Conservation (phyloP, 2,113 vertebrate genomes). For the Toxotes jaculatrix region DNA sequence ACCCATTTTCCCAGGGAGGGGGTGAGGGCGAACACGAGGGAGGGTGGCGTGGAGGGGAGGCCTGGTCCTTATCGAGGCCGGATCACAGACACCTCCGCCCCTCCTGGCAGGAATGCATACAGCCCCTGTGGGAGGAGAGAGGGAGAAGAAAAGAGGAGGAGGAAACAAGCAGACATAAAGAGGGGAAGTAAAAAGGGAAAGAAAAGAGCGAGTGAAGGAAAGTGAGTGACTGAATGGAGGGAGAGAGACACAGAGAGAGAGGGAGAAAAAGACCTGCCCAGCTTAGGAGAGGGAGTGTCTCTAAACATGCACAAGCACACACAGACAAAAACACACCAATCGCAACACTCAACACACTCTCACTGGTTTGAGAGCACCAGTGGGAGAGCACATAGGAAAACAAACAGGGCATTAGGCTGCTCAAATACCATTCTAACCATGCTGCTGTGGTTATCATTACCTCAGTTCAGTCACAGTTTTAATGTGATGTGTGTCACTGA, state of each 20-base stretch:
- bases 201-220: slow-evolving; percentile 70
- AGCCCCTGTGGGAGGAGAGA: slow-evolving; percentile 68
- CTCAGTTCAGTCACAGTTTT: slow-evolving; percentile 45
- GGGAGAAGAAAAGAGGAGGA: slow-evolving; percentile 66
- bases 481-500: slow-evolving; percentile 41
- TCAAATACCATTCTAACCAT: slow-evolving; percentile 65
- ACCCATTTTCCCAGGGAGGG: slow-evolving; percentile 81
- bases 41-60: slow-evolving; percentile 57
- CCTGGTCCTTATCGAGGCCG: slow-evolving; percentile 75
- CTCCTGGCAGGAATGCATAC: slow-evolving; percentile 85
- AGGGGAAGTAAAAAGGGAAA: slow-evolving; percentile 66
- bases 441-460: slow-evolving; percentile 67
- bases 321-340: slow-evolving; percentile 68
- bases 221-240: slow-evolving; percentile 65
- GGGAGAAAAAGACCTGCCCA: slow-evolving; percentile 56
- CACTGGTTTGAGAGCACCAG: slow-evolving; percentile 57
- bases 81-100: slow-evolving; percentile 82
- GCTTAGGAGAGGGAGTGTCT: slow-evolving; percentile 66
- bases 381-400: slow-evolving; percentile 73
- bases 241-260: slow-evolving; percentile 10
- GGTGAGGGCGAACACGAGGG: slow-evolving; percentile 70
- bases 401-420: slow-evolving; percentile 77
- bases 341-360: slow-evolving; percentile 69
- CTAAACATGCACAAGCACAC: slow-evolving; percentile 36
- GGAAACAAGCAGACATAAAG: slow-evolving; percentile 74